A percentile compares a stretch with the other conserved stretches of the same genome.
Evolutionary conservation across 2,888 invertebrate species (phyloP).

Genomic region (Pollenia labialis): DNA sequence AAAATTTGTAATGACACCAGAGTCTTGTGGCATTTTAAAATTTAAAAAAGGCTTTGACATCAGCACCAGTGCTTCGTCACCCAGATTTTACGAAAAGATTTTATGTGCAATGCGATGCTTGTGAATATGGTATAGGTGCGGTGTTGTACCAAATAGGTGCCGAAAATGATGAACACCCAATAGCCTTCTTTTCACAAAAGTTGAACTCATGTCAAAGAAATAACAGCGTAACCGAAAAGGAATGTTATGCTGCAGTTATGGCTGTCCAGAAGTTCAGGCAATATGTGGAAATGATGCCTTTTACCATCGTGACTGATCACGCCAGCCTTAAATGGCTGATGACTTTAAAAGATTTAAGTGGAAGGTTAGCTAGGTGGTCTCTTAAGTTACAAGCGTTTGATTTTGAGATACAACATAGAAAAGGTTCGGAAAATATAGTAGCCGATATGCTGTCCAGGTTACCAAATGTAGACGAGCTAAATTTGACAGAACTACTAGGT

Average conservation of each 20-base stretch:
- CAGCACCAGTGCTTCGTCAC: too few species aligned
- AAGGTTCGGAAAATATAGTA: constrained; percentile 26
- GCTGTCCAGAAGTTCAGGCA: constrained; percentile 39
- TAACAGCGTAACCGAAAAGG: constrained; percentile 65
- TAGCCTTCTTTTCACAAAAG: constrained; percentile 66
- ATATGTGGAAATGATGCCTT: constrained; percentile 27
- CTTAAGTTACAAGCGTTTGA: not conserved
- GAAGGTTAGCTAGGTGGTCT: constrained; percentile 40
- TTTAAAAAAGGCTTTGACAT: too few species aligned
- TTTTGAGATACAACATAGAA: constrained; percentile 53
- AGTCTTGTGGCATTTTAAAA: too few species aligned
- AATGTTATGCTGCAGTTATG: constrained; percentile 56
- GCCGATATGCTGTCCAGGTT: not conserved
- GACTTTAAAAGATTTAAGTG: not conserved
- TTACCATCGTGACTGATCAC: constrained; percentile 16
- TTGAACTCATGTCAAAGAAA: constrained; percentile 62
- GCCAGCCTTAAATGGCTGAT: constrained; percentile 29
- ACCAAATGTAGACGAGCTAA: not conserved
- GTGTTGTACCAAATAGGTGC: constrained; percentile 26
- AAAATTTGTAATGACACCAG: too few species aligned
- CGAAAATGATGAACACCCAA: constrained; percentile 49
- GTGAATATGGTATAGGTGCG: not conserved
- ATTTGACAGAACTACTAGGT: not conserved
- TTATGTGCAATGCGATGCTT: too few species aligned
- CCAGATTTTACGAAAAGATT: too few species aligned